A percentile compares a stretch with the other conserved stretches of the same genome.
phyloP scores from a whole-genome alignment of 2,888 invertebrate genomes.

The Meteorus cinctellus region DNA sequence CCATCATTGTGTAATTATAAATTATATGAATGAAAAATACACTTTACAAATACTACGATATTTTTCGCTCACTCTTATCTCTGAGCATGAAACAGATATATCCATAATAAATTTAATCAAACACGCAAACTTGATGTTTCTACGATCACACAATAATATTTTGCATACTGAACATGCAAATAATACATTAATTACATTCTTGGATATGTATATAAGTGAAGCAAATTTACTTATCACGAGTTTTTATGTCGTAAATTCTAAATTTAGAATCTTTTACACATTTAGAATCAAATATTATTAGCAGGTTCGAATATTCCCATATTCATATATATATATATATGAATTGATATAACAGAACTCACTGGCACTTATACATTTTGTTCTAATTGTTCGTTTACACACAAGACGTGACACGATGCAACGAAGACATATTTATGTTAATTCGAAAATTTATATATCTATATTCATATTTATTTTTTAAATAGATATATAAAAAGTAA shows the following conservation, averaged over 20 bases:
- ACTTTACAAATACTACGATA: no score
- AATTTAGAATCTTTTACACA: slow-evolving; percentile 39
- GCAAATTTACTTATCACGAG: slow-evolving; percentile 33
- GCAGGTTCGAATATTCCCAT: background rate
- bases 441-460: no score
- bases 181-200: background rate
- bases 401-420: slow-evolving; percentile 28
- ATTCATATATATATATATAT: background rate
- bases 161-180: background rate
- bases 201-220: background rate
- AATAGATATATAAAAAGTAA: no score
- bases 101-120: no score
- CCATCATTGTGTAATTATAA: slow-evolving; percentile 10
- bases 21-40: no score
- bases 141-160: background rate
- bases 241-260: slow-evolving; percentile 43
- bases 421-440: background rate
- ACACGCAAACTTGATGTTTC: no score
- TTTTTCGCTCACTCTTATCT: no score
- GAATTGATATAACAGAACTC: background rate
- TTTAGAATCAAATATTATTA: background rate
- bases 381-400: slow-evolving; percentile 47
- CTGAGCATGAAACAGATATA: no score
- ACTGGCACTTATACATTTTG: background rate
- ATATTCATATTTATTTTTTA: no score